Percentiles rank a stretch among this genome's conserved stretches.
phyloP scores from a whole-genome alignment of 2,113 vertebrate species.

The Gallinago jamesoni region DNA sequence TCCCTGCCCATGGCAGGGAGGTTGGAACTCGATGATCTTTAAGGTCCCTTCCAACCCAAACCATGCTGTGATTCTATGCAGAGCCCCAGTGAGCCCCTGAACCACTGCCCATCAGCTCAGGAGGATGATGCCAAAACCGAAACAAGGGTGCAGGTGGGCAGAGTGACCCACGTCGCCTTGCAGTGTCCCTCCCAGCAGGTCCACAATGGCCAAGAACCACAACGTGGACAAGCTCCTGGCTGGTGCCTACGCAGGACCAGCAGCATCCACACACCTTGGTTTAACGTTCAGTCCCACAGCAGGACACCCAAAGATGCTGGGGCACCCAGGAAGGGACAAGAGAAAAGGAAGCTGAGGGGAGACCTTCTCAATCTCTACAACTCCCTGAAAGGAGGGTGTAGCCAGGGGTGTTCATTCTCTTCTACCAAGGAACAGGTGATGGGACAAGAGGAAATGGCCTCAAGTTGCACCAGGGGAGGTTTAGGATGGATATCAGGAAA shows the following conservation, averaged over 20 bases:
- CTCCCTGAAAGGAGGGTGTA: no score
- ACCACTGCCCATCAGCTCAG: not conserved
- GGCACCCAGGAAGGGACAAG: not conserved
- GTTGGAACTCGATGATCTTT: no score
- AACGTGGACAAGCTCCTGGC: not conserved
- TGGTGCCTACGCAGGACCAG: not conserved
- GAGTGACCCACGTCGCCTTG: not conserved
- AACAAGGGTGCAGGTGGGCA: not conserved
- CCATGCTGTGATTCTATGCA: not conserved
- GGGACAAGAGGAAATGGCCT: no score
- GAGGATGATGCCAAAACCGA: not conserved
- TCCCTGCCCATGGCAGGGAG: no score
- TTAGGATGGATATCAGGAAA: no score
- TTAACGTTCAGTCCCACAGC: not conserved
- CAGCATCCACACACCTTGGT: not conserved
- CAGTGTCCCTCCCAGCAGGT: not conserved
- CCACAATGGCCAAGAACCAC: not conserved
- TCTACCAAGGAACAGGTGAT: no score
- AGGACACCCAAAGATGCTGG: not conserved
- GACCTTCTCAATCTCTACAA: no score
- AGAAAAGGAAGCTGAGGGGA: not conserved
- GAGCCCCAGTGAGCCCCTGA: not conserved
- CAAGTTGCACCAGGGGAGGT: no score
- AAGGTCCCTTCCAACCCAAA: no score
- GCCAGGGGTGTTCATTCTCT: no score